Evolutionary conservation across 2,113 vertebrate genomes (phyloP).

Genomic region (Psittacara wagleri): DNA sequence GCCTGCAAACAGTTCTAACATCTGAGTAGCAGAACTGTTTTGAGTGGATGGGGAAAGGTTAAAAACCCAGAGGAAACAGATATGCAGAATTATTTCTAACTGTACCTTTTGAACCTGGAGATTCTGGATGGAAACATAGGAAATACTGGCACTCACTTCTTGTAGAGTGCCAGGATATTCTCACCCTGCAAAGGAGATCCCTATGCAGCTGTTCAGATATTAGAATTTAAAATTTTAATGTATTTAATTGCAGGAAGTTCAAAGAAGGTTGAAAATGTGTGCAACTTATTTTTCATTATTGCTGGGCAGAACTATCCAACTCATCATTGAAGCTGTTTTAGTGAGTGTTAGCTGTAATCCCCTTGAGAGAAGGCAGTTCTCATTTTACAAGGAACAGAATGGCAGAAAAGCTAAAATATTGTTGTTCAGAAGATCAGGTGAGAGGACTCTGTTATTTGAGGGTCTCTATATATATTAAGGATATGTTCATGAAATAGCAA

Average conservation of each 20-base stretch:
- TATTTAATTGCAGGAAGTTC: conserved; percentile 9
- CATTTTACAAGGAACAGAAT: background rate
- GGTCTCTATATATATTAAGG: background rate
- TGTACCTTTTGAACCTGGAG: background rate
- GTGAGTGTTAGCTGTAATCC: background rate
- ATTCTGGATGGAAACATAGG: background rate
- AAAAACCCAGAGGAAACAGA: background rate
- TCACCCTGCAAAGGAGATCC: background rate
- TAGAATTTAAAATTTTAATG: conserved; percentile 8
- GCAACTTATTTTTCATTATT: conserved; percentile 23
- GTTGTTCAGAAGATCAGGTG: background rate
- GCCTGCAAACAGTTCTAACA: background rate
- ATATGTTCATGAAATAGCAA: background rate
- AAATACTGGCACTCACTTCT: background rate
- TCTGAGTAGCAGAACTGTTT: background rate
- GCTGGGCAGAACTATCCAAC: background rate
- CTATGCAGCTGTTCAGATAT: conserved; percentile 5
- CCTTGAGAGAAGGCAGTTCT: background rate
- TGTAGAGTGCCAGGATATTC: background rate
- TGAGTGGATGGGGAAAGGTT: background rate
- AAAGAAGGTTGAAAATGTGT: background rate
- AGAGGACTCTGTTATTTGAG: background rate
- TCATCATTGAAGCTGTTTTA: background rate
- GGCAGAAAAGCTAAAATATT: background rate
- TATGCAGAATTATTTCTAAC: background rate